phyloP scores from a whole-genome alignment of 2,797 vertebrate species.

The Spea hammondii region DNA sequence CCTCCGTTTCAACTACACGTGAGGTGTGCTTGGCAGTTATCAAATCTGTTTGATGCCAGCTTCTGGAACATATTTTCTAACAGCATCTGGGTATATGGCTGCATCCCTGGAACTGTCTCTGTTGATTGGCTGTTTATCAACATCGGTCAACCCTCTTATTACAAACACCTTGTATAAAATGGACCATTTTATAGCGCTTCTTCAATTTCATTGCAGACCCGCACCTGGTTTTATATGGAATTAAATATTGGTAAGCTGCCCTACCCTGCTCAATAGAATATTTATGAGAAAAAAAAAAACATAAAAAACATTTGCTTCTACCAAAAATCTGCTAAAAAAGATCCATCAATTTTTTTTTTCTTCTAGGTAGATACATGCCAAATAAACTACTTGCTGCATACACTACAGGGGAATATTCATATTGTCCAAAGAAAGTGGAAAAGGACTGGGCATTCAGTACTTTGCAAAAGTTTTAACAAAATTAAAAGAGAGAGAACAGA shows the following conservation, averaged over 20 bases:
- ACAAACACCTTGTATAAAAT: conserved; percentile 32
- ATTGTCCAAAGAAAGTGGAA: background rate
- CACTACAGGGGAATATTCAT: background rate
- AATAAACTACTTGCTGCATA: conserved; percentile 10
- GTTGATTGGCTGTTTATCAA: conserved; percentile 45
- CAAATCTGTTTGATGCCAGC: conserved; percentile 36
- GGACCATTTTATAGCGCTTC: background rate
- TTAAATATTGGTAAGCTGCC: conserved; percentile 34
- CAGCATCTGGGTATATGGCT: conserved; percentile 21
- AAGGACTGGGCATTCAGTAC: background rate
- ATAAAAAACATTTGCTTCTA: conserved; percentile 13
- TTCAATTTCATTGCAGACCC: conserved; percentile 21
- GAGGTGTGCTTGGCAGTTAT: conserved; percentile 38
- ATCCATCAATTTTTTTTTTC: background rate
- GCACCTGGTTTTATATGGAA: conserved; percentile 35
- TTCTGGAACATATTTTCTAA: conserved; percentile 20
- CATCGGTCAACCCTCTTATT: conserved; percentile 50
- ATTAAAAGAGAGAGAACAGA: background rate
- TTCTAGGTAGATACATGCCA: background rate
- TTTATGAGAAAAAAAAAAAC: conserved; percentile 11
- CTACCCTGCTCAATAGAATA: conserved; percentile 35
- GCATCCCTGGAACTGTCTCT: conserved; percentile 38
- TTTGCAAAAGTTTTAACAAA: background rate
- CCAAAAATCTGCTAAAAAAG: conserved; percentile 8
- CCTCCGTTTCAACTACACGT: background rate